Percentiles rank a stretch among this genome's conserved stretches.
Conservation (phyloP, 92 coral and sea anemone species). For the Parazoanthus swiftii region DNA sequence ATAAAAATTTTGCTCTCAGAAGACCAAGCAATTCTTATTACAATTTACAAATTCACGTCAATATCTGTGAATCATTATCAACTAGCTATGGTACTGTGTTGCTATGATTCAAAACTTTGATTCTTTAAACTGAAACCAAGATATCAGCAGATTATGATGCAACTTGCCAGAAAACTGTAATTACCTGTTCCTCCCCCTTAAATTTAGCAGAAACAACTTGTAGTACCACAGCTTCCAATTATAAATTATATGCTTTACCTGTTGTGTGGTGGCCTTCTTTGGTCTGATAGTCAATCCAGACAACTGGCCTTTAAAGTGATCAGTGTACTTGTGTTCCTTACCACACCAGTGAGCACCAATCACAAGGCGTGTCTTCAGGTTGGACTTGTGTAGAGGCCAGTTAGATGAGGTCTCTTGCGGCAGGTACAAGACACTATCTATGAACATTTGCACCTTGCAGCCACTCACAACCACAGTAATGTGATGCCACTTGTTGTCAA, state of each 20-base stretch:
- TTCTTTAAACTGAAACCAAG: no score
- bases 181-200: not conserved
- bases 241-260: conserved; percentile 50
- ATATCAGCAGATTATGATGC: no score
- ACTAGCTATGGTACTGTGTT: no score
- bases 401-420: conserved; percentile 54
- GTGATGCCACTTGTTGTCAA: conserved; percentile 91
- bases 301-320: conserved; percentile 76
- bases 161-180: no score
- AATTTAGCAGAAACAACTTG: not conserved
- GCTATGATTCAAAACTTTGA: no score
- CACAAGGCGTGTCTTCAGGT: conserved; percentile 57
- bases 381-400: conserved; percentile 87
- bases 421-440: conserved; percentile 57
- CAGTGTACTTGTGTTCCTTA: conserved; percentile 62
- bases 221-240: not conserved
- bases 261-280: conserved; percentile 57
- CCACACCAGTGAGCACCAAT: conserved; percentile 91
- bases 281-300: conserved; percentile 83
- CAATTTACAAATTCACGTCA: no score
- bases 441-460: conserved; percentile 60
- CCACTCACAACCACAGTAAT: conserved; percentile 69
- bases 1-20: no score
- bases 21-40: no score
- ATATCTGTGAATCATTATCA: no score